Evolutionary conservation across 1,140 invertebrate species (phyloP).

Genomic region (Pogonognathellus flavescens): DNA sequence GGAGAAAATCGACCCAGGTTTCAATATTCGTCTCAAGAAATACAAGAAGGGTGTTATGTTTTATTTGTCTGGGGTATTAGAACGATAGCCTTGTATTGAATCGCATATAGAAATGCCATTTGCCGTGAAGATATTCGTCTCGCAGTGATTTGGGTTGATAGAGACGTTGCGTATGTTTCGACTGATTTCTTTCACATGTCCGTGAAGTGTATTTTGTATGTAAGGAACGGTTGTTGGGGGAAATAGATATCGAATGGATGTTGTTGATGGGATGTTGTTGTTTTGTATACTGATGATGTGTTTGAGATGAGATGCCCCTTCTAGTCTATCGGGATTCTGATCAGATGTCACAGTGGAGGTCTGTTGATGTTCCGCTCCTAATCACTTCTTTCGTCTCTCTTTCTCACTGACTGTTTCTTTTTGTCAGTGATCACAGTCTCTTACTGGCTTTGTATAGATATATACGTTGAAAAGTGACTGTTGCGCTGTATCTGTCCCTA

Average conservation of each 20-base stretch:
- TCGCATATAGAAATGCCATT: background rate
- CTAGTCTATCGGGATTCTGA: conserved; percentile 46
- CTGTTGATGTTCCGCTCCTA: conserved; percentile 44
- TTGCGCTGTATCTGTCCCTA: too few relatives aligned
- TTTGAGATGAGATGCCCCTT: conserved; percentile 31
- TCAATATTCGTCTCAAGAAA: too few relatives aligned
- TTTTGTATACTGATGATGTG: conserved; percentile 9
- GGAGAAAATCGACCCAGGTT: too few relatives aligned
- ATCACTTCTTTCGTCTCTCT: conserved; percentile 35
- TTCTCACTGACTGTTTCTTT: background rate
- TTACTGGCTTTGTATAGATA: background rate
- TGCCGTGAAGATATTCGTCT: background rate
- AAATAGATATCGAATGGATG: conserved; percentile 36
- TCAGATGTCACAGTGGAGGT: conserved; percentile 53
- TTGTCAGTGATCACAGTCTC: background rate
- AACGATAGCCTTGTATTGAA: too few relatives aligned
- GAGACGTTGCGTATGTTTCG: background rate
- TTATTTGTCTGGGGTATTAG: too few relatives aligned
- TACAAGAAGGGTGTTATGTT: too few relatives aligned
- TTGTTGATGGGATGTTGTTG: background rate
- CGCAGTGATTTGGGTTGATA: background rate
- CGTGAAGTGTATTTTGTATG: background rate
- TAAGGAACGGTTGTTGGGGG: background rate
- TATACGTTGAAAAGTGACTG: too few relatives aligned
- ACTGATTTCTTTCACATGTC: background rate